These are phyloP conservation scores for Leptodactylus fallax DNA, from an alignment of 2,797 vertebrate species.

Conservation along the genomic window DNA sequence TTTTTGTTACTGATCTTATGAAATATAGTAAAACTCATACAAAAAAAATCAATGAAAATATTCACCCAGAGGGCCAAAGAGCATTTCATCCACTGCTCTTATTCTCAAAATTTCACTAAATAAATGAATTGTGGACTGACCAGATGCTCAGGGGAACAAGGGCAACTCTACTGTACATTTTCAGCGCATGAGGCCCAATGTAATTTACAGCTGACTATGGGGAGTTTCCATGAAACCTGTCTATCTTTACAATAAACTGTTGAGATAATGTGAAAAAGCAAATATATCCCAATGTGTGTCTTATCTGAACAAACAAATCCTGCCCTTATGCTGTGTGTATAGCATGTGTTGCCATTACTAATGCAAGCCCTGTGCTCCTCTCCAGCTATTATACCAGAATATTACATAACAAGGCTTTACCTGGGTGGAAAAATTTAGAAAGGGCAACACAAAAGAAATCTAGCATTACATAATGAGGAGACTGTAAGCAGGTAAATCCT, in stretches of 20 bases:
- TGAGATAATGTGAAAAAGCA: conserved; percentile 2
- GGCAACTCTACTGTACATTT: neutral
- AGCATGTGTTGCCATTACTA: neutral
- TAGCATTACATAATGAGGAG: too few relatives aligned
- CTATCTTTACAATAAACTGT: neutral
- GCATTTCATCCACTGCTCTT: too few relatives aligned
- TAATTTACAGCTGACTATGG: neutral
- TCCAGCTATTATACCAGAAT: neutral
- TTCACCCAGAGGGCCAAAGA: too few relatives aligned
- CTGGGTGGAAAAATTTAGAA: neutral
- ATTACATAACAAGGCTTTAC: neutral
- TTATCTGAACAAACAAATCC: neutral
- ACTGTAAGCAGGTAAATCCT: too few relatives aligned
- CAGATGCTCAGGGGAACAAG: too few relatives aligned
- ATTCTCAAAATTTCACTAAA: too few relatives aligned
- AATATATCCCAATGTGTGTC: neutral
- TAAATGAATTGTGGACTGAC: too few relatives aligned
- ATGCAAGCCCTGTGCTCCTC: neutral
- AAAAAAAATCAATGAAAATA: too few relatives aligned
- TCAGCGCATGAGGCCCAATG: neutral
- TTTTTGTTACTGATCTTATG: neutral
- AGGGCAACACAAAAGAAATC: too few relatives aligned
- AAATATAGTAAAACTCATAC: too few relatives aligned
- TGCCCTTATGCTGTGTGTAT: neutral
- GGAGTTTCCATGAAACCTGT: neutral